Evolutionary conservation across 2,797 vertebrate genomes (phyloP).

Genomic region (Clarias pachynema): DNA sequence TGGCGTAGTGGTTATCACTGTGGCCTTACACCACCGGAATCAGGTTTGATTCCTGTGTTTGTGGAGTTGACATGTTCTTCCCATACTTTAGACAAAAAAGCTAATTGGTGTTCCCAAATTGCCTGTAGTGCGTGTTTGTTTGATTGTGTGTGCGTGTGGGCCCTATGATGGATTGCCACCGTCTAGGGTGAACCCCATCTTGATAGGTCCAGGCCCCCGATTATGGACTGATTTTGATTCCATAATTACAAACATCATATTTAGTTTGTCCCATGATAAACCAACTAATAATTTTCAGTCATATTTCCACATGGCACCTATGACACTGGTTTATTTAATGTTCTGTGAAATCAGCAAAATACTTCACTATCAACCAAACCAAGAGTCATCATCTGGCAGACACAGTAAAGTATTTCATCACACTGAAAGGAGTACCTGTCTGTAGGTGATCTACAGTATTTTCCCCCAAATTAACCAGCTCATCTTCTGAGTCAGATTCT

Average conservation of each 20-base stretch:
- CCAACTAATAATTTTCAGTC: neutral
- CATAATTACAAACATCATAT: neutral
- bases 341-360: neutral
- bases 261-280: no score
- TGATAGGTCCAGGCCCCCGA: no score
- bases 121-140: no score
- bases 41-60: no score
- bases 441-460: neutral
- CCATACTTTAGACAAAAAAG: no score
- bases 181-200: no score
- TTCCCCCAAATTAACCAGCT: neutral
- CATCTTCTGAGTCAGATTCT: neutral
- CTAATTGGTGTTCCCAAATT: no score
- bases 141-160: no score
- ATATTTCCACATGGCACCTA: neutral
- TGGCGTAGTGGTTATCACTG: no score
- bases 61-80: no score
- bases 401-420: neutral
- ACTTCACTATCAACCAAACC: neutral
- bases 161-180: no score
- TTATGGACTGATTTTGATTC: neutral
- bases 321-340: neutral
- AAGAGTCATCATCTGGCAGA: neutral
- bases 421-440: neutral
- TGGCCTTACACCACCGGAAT: no score